Base-by-base conservation (phyloP, 1,140 invertebrate genomes). In the Meloidogyne exigua region DNA sequence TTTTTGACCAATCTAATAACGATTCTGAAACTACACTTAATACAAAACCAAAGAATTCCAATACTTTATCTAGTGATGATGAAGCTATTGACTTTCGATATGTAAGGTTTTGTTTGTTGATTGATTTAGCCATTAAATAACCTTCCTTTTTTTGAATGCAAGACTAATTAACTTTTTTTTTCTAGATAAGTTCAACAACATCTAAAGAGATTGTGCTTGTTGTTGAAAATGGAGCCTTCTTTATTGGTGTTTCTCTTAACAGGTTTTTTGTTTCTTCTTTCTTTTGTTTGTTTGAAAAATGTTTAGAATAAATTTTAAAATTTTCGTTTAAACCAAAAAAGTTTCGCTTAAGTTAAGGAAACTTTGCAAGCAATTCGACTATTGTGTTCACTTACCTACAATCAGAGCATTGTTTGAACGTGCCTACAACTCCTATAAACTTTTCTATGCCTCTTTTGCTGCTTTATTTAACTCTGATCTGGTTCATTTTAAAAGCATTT, bases 371-470 rank as follows among this genome's bases (percentile, higher is more conserved):
- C 32, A 75, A 15, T 23, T 44, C 12, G 71, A 81, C 28, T 80
- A 80, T 42, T 75, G 82, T 63, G 28, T 65, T 18, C 79, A 80
- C 67, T 39, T 81, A 36, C 68, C 79, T 23, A 82, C 79, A 2
- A 28, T 80, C 18, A 28, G 67, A 36, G 66, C 79, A 21, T n/a
- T 80, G 10, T 39, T 80, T 36, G 23, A 39, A 62, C 49, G 65
- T 32, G 44, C 74, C 25, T 80, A 80, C 66, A 68, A 80, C 44
- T 44, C 79, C 15, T 80, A 73, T 28, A 78, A 76, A 70, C 57
- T 80, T 25, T 79, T 81, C 63, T 72, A 81, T 68, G 79, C 79
- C 5, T 25, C 66, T 67, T 49, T 78, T 77, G 12, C 23, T 12
- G n/a, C n/a, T 39, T 32, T 72, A 49, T 76, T 69, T 23, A 32